phyloP scores from a whole-genome alignment of 2,888 invertebrate genomes.

The Taenaris catops region DNA sequence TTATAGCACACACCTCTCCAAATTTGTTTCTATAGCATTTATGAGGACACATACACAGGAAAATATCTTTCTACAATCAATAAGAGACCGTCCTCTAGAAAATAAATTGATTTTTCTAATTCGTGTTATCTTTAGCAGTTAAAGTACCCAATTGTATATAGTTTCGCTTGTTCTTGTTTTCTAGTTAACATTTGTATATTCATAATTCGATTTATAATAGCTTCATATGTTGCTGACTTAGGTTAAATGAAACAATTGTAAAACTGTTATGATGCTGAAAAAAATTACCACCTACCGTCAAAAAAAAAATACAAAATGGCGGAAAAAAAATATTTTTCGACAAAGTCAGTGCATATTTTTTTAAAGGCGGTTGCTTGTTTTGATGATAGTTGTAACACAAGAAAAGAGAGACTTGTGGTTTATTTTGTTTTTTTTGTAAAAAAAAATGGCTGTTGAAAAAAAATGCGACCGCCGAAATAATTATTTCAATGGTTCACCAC shows the following conservation, averaged over 20 bases:
- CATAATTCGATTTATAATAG: constrained; percentile 31
- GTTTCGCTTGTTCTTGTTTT: constrained; percentile 22
- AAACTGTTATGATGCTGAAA: constrained; percentile 34
- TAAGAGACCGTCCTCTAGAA: no score
- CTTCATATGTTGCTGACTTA: constrained; percentile 46
- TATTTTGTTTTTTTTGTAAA: constrained; percentile 52
- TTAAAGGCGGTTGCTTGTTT: constrained; percentile 47
- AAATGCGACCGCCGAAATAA: constrained; percentile 58
- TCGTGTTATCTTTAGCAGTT: constrained; percentile 16
- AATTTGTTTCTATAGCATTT: no score
- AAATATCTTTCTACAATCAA: no score
- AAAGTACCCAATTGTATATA: constrained; percentile 30
- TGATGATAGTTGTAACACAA: constrained; percentile 53
- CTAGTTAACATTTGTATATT: constrained; percentile 37
- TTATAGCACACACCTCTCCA: no score
- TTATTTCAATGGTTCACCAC: constrained; percentile 38
- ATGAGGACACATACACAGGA: no score
- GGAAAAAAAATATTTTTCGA: constrained; percentile 62
- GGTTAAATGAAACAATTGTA: constrained; percentile 37
- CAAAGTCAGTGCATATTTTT: constrained; percentile 57
- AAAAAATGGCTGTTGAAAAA: constrained; percentile 45
- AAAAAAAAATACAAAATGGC: constrained; percentile 37
- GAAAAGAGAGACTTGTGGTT: constrained; percentile 64
- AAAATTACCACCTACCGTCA: constrained; percentile 29
- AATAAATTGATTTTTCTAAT: no score